phyloP scores from a whole-genome alignment of 2,888 invertebrate genomes.

The Melikaiella ostensackeni region DNA sequence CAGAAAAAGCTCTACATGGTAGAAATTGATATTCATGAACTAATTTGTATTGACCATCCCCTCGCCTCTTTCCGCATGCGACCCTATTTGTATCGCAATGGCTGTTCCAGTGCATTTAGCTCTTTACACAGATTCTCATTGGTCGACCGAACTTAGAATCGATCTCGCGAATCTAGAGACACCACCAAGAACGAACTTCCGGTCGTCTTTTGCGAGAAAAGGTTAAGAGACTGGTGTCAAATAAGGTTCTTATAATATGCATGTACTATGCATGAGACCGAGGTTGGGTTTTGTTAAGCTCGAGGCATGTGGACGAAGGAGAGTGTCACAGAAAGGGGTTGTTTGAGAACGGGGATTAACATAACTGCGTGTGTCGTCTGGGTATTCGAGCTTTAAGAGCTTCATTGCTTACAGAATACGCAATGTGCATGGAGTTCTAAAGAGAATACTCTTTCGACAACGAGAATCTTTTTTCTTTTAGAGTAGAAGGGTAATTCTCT shows the following conservation, averaged over 20 bases:
- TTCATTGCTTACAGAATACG: slow-evolving; percentile 55
- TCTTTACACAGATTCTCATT: not conserved
- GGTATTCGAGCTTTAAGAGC: slow-evolving; percentile 58
- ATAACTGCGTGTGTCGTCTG: slow-evolving; percentile 59
- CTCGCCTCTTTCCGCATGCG: not conserved
- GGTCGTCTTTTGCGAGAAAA: slow-evolving; percentile 19
- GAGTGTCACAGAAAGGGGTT: slow-evolving; percentile 43
- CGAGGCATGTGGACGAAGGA: slow-evolving; percentile 20
- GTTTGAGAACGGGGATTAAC: slow-evolving; percentile 55
- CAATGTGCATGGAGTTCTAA: slow-evolving; percentile 49
- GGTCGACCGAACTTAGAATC: not conserved
- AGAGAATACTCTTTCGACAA: not conserved
- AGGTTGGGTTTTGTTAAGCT: slow-evolving; percentile 40
- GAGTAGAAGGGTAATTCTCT: too few relatives aligned
- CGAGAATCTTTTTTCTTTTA: too few relatives aligned
- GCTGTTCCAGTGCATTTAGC: slow-evolving; percentile 1
- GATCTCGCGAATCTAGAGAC: slow-evolving; percentile 7
- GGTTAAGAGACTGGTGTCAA: slow-evolving; percentile 53
- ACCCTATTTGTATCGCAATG: not conserved
- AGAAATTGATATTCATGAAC: slow-evolving; percentile 40
- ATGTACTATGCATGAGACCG: slow-evolving; percentile 48
- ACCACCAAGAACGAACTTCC: not conserved
- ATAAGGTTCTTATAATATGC: slow-evolving; percentile 46
- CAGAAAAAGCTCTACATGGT: slow-evolving; percentile 28
- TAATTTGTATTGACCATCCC: slow-evolving; percentile 33